Evolutionary conservation across 2,113 vertebrate genomes (phyloP), one percentile per base, ranked within the genome.

Genomic region (Plectropomus leopardus): DNA sequence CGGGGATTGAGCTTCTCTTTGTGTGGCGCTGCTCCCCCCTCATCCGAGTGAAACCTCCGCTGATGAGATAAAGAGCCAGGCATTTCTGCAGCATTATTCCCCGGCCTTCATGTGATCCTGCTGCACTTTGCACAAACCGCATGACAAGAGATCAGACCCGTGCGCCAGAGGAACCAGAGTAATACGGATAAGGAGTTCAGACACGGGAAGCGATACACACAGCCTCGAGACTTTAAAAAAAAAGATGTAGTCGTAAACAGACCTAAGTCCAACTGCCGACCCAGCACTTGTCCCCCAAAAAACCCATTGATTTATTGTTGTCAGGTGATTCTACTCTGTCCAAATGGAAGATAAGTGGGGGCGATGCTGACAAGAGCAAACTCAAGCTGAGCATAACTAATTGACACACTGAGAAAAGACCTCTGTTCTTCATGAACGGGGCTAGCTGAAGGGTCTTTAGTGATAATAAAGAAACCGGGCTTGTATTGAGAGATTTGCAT

Each of bases 61-160:
- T 82, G 85, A 90, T 90, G 86, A 89, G 84, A 88, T 91, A 82
- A 88, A 82, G 88, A 81, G 78, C 50, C 57, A 54, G 78, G 66
- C 71, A 66, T 85, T 87, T 83, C 74, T 86, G 65, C 70, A 32
- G 63, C 76, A 67, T 85, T 88, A 72, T 71, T 72, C 71, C 26
- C 44, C 57, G 1, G 81, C 58, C 45, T 82, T 71, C 69, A 80
- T 88, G 82, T 78, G 85, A 85, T 86, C 76, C 81, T 65, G 80
- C 80, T 77, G 71, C 72, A 82, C 83, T 88, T 88, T 84, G 79
- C 71, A 70, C 47, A 61, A 40, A 78, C 63, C 2, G 17, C 85
- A 68, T 72, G 51, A 82, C 77, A 72, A 54, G 74, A 79, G 70
- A 76, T 88, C 65, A 70, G 84, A 80, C 78, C 51, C 51, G 61